These are phyloP conservation scores for Saguinus midas DNA, from an alignment of 2,113 vertebrate species.

Conservation along the genomic window DNA sequence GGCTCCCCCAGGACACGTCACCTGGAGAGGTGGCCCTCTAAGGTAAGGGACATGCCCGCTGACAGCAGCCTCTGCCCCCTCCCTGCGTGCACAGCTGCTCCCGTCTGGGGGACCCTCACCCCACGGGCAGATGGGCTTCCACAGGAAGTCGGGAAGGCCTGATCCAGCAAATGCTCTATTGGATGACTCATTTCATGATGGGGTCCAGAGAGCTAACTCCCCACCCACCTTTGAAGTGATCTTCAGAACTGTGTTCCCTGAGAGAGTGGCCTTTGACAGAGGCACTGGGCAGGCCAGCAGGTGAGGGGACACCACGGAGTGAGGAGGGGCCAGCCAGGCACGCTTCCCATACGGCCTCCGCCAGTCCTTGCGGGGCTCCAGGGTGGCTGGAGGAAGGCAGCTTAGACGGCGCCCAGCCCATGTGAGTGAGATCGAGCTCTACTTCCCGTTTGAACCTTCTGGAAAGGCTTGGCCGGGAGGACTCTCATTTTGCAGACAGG, in stretches of 20 bases:
- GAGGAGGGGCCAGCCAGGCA: accelerated
- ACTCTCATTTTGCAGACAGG: background rate
- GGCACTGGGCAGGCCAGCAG: accelerated
- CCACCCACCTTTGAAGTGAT: background rate
- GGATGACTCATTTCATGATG: accelerated
- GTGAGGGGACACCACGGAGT: background rate
- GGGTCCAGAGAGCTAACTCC: accelerated
- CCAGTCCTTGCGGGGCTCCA: accelerated
- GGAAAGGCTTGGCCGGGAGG: background rate
- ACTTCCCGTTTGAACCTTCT: background rate
- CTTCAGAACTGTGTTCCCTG: accelerated
- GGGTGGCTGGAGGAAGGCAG: accelerated
- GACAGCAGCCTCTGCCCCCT: background rate
- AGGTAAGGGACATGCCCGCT: background rate
- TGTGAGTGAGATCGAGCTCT: background rate
- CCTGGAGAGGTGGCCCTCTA: background rate
- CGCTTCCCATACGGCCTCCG: accelerated
- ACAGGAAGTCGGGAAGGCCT: accelerated
- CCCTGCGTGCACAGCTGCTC: accelerated
- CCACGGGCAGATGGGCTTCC: accelerated
- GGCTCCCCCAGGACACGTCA: background rate
- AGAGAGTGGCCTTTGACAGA: background rate
- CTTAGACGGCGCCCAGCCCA: accelerated
- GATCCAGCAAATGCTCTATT: accelerated
- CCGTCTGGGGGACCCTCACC: background rate